Conservation (phyloP, 2,797 vertebrate genomes). For the Merluccius polli region DNA sequence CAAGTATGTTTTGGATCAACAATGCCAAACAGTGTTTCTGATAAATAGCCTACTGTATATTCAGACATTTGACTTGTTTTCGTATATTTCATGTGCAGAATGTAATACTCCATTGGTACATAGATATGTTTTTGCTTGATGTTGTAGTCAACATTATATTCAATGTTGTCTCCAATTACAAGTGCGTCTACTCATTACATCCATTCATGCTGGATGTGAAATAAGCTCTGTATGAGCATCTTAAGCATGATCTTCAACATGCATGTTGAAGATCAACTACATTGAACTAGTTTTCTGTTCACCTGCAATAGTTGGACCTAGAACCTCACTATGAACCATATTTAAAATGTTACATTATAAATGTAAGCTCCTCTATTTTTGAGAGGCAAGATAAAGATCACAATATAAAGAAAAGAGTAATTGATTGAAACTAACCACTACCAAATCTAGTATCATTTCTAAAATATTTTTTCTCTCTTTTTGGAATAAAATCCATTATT, state of each 20-base stretch:
- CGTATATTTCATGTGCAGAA: background rate
- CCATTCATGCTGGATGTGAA: background rate
- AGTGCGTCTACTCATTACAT: background rate
- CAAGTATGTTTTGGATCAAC: background rate
- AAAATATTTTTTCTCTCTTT: too few species aligned
- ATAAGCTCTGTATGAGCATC: background rate
- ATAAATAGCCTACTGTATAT: too few species aligned
- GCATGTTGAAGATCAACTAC: background rate
- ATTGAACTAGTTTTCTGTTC: background rate
- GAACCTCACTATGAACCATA: background rate
- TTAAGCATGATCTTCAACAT: background rate
- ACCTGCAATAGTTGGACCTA: background rate
- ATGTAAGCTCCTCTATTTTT: background rate
- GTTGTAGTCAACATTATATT: background rate
- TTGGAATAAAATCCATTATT: too few species aligned
- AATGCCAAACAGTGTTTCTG: background rate
- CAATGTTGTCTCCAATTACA: background rate
- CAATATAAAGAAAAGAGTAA: too few species aligned
- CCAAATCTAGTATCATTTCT: too few species aligned
- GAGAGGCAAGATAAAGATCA: too few species aligned
- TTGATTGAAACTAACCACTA: too few species aligned
- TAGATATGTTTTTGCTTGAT: background rate
- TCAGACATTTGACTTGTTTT: background rate
- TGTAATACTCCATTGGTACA: background rate
- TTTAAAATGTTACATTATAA: background rate